Evolutionary conservation across 1,140 invertebrate genomes (phyloP), one percentile per base, ranked within the genome.

Genomic region (Galendromus occidentalis): DNA sequence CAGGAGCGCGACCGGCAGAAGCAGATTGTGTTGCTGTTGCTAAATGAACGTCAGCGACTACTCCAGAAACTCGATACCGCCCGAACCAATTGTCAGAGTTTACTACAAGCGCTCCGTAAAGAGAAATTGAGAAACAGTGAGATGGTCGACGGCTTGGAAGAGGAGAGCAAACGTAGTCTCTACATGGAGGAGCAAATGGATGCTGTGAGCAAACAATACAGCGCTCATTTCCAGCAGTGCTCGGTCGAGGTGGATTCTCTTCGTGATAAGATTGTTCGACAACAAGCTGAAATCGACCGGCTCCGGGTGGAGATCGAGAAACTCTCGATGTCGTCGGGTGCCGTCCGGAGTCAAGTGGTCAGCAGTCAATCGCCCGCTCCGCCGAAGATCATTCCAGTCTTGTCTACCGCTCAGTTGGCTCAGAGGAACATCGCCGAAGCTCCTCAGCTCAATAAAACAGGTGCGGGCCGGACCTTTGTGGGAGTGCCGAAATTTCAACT

Each of bases 201-300:
- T 17, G 22, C 51, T 4, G 51, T 25, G 17, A 33, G 51, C 20
- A 25, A 33, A 59, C 51, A 59, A 33, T 33, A 59, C 33, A 33
- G 25, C 33, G 51, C 51, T 12, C 22, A 59, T 59, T 33, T 25
- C 17, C 14, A 25, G 51, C 51, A 59, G 22, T 59, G 51, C 9
- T 33, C 25, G 25, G 25, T 29, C 6, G 51, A 59, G 20, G 51
- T 25, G 2, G 51, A 59, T 14, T 25, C 51, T 2, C 51, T 59
- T 4, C 51, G 51, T 25, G 51, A 59, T 17, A 33, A 59, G 20
- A 59, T 29, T 9, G 51, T 33, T 20, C 51, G 51, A 22, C 51
- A 59, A 25, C 25, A 59, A 25, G 14, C 51, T 25, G 51, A 59
- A 59, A 59, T 59, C 33, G 51, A 59, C 17, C 51, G 51, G 51